Base-by-base conservation (phyloP, 2,888 invertebrate genomes). In the Agriotes lineatus region DNA sequence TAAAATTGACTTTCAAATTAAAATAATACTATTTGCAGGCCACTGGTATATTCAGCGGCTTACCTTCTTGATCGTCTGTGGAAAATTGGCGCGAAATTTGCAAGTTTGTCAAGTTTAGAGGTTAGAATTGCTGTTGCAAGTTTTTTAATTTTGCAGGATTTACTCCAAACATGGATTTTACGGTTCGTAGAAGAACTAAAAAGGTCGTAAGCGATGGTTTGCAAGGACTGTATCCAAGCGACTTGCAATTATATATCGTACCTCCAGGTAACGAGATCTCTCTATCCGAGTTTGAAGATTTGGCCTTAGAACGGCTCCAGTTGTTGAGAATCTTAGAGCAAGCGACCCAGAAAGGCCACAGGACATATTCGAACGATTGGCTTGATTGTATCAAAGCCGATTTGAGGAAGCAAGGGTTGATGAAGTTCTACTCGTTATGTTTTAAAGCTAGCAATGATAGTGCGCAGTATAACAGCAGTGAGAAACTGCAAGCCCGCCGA, bases 221-320 rank as follows among this genome's bases (percentile, higher is more conserved):
- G 5, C 83, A 86, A 14, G 87, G 87, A 78, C 83, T 86, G 39
- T 94, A 93, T 85, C 90, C 91, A 0, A 91, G 92, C 79, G 92
- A 93, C 85, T 86, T 96, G 10, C 91, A 91, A 82, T 87, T 97
- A 80, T 97, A 96, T 80, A 88, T 87, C 76, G 79, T 88, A 25
- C 92, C 95, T 25, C 97, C 97, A 4, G 85, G 82, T 25, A 90
- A 90, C 70, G 89, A 90, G 65, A 89, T 97, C 69, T 87, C 90
- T 62, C 86, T 97, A 18, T 87, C 91, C 70, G 96, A 96, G 83
- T 96, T 97, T 83, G 95, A 97, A 86, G 91, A 93, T 50, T 87
- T 95, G 74, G 95, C 96, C 1, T 82, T 95, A 52, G 96, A 97
- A 81, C 88, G 96, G 75, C 84, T 96, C 12, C 91, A 91, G 83